These are phyloP conservation scores for Candidula unifasciata DNA, from an alignment of 2,888 invertebrate genomes.

Conservation along the genomic window DNA sequence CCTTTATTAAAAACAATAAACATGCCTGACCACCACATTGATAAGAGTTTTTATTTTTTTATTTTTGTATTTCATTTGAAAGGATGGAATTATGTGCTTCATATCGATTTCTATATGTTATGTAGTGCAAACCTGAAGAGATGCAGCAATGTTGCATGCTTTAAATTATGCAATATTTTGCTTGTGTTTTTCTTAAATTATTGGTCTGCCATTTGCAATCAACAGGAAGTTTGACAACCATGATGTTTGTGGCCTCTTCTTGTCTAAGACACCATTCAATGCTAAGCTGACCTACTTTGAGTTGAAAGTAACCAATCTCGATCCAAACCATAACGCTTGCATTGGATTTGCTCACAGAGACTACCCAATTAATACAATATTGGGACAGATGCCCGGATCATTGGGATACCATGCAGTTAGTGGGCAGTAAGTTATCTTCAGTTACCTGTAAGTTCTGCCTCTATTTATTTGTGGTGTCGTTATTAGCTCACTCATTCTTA, in stretches of 20 bases:
- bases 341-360: constrained; percentile 58
- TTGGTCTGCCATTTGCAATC: not conserved
- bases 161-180: no score
- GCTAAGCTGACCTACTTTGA: constrained; percentile 62
- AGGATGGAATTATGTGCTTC: no score
- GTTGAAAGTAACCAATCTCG: constrained; percentile 53
- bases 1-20: no score
- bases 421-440: constrained; percentile 33
- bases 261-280: constrained; percentile 65
- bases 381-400: constrained; percentile 63
- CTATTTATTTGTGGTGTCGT: not conserved
- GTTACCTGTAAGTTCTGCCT: not conserved
- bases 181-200: no score
- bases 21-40: no score
- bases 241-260: constrained; percentile 52
- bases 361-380: constrained; percentile 55
- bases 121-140: no score
- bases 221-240: constrained; percentile 53
- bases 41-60: no score
- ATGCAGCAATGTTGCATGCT: no score
- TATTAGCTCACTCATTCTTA: not conserved
- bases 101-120: no score
- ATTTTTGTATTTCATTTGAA: no score
- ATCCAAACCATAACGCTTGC: constrained; percentile 44
- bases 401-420: constrained; percentile 58